Evolutionary conservation across 1,140 invertebrate species (phyloP).

Genomic region (Hyposmocoma kahamanoa): DNA sequence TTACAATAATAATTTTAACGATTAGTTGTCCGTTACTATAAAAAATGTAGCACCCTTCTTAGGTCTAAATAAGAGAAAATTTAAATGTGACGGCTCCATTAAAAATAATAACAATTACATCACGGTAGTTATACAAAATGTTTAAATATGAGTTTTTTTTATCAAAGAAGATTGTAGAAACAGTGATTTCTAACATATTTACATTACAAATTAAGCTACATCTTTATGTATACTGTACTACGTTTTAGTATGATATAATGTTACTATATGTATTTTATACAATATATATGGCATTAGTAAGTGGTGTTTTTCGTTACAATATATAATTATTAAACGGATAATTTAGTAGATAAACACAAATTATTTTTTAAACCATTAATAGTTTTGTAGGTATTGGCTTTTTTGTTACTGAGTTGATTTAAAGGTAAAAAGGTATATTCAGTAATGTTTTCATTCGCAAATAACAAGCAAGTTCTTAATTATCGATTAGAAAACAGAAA

Average conservation of each 20-base stretch:
- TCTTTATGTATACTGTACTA: conserved; percentile 47
- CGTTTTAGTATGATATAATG: conserved; percentile 26
- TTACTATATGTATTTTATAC: conserved; percentile 25
- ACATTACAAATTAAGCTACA: conserved; percentile 64
- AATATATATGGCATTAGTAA: conserved; percentile 45
- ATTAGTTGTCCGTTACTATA: not conserved
- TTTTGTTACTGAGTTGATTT: no score
- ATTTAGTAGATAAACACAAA: no score
- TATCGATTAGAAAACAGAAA: no score
- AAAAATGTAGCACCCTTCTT: conserved; percentile 55
- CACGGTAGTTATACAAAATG: conserved; percentile 62
- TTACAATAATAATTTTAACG: no score
- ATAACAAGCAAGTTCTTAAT: no score
- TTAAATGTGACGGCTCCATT: conserved; percentile 29
- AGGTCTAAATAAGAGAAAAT: conserved; percentile 20
- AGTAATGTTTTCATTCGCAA: no score
- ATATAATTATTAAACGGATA: no score
- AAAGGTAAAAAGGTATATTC: no score
- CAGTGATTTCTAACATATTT: conserved; percentile 61
- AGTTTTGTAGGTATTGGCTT: no score
- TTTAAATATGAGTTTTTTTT: conserved; percentile 57
- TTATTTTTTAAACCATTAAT: no score
- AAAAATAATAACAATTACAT: conserved; percentile 20
- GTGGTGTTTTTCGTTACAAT: no score
- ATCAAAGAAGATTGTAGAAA: conserved; percentile 66